Conservation (phyloP, 2,113 vertebrate species). For the Romanogobio albipinnatus region DNA sequence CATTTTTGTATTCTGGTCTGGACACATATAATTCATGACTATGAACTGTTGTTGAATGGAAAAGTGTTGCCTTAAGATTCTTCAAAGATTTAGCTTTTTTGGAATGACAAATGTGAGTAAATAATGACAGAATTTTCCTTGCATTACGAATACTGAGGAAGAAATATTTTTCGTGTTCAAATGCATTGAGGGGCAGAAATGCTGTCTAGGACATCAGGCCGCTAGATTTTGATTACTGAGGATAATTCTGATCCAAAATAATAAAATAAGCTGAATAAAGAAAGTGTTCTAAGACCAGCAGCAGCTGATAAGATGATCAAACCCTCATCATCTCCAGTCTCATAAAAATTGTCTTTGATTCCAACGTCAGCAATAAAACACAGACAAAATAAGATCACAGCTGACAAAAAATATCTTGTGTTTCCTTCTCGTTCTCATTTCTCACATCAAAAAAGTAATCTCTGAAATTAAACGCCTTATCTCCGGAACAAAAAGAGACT, state of each 20-base stretch:
- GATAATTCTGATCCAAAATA: conserved; percentile 13
- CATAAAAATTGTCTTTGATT: neutral
- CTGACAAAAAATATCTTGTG: neutral
- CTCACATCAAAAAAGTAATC: conserved; percentile 64
- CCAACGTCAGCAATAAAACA: conserved; percentile 8
- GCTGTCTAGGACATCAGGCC: conserved; percentile 8
- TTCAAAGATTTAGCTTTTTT: too few species aligned
- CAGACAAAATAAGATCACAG: conserved; percentile 18
- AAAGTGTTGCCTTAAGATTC: too few species aligned
- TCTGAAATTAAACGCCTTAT: conserved; percentile 73
- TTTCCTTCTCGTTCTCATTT: conserved; percentile 4
- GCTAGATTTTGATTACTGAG: neutral
- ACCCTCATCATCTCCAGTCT: conserved; percentile 5
- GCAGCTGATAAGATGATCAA: neutral
- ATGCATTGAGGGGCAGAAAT: neutral
- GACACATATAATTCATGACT: neutral
- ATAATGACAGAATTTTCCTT: neutral
- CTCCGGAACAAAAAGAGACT: conserved; percentile 65
- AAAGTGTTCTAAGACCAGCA: neutral
- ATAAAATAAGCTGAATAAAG: neutral
- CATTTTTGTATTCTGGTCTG: neutral
- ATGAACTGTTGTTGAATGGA: too few species aligned
- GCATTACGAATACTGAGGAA: neutral
- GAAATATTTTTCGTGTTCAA: neutral
- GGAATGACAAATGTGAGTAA: too few species aligned